These are phyloP conservation scores for Azemiops feae DNA, from an alignment of 2,113 vertebrate genomes.

Conservation along the genomic window DNA sequence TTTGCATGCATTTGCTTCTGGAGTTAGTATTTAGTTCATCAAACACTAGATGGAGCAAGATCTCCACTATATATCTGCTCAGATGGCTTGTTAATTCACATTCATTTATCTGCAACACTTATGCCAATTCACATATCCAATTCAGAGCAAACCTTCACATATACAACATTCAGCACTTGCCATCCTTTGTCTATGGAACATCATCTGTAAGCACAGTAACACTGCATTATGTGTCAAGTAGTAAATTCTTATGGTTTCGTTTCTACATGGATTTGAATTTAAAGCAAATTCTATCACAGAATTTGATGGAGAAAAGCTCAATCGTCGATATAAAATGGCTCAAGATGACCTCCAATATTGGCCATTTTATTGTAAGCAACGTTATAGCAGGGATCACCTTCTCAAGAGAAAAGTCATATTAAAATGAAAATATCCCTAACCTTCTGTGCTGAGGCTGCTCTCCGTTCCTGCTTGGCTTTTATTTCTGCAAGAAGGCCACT, in stretches of 20 bases:
- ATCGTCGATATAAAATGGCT: not conserved
- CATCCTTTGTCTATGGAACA: slow-evolving; percentile 54
- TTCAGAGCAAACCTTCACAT: slow-evolving; percentile 48
- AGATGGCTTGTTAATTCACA: not conserved
- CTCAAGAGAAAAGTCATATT: not conserved
- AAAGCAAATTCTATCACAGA: not conserved
- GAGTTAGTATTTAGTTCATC: slow-evolving; percentile 9
- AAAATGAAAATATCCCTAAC: slow-evolving; percentile 63
- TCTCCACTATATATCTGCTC: not conserved
- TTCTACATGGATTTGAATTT: slow-evolving; percentile 41
- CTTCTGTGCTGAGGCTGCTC: slow-evolving; percentile 83
- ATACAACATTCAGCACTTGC: slow-evolving; percentile 4
- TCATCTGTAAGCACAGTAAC: slow-evolving; percentile 45
- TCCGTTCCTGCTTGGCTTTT: slow-evolving; percentile 95
- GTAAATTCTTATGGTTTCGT: slow-evolving; percentile 58
- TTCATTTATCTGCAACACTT: slow-evolving; percentile 20
- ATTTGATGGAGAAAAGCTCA: not conserved
- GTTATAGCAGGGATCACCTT: not conserved
- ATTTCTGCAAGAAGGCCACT: slow-evolving; percentile 92
- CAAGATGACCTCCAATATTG: not conserved
- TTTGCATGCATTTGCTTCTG: not conserved
- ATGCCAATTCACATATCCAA: slow-evolving; percentile 36
- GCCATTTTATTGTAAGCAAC: not conserved
- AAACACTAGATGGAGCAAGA: slow-evolving; percentile 70
- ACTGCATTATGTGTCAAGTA: slow-evolving; percentile 41